Conservation (phyloP, 2,113 vertebrate genomes). For the Sinocyclocheilus maitianheensis region DNA sequence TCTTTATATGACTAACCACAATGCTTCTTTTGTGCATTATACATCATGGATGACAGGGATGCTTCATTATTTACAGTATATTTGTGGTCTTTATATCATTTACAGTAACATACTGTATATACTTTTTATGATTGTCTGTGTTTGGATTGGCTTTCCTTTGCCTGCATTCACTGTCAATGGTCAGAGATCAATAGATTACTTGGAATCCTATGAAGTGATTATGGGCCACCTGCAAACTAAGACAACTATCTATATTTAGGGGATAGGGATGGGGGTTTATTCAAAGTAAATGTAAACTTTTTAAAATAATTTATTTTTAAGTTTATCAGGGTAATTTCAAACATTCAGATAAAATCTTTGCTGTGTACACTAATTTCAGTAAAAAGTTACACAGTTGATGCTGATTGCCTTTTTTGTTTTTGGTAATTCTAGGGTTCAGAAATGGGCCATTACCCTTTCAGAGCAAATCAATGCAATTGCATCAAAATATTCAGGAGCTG, state of each 20-base stretch:
- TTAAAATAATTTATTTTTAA: neutral
- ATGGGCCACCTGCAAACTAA: conserved; percentile 58
- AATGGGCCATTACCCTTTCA: conserved; percentile 86
- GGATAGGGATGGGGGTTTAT: neutral
- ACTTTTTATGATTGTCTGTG: neutral
- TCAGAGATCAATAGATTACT: conserved; percentile 32
- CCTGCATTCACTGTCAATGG: neutral
- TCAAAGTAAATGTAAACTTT: neutral
- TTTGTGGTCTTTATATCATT: neutral
- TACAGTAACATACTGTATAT: neutral
- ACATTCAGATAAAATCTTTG: neutral
- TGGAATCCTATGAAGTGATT: conserved; percentile 34
- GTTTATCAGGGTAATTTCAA: neutral
- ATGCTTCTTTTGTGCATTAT: neutral
- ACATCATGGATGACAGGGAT: neutral
- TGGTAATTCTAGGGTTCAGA: conserved; percentile 80
- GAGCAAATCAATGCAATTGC: conserved; percentile 75
- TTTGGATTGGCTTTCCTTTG: neutral
- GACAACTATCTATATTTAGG: conserved; percentile 32
- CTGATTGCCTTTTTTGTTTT: conserved; percentile 54
- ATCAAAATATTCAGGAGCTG: conserved; percentile 87
- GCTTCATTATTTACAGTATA: neutral
- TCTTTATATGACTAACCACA: neutral
- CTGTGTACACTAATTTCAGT: neutral
- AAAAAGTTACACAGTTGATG: neutral